phyloP scores from a whole-genome alignment of 2,113 vertebrate genomes.

The Hystrix cristata region DNA sequence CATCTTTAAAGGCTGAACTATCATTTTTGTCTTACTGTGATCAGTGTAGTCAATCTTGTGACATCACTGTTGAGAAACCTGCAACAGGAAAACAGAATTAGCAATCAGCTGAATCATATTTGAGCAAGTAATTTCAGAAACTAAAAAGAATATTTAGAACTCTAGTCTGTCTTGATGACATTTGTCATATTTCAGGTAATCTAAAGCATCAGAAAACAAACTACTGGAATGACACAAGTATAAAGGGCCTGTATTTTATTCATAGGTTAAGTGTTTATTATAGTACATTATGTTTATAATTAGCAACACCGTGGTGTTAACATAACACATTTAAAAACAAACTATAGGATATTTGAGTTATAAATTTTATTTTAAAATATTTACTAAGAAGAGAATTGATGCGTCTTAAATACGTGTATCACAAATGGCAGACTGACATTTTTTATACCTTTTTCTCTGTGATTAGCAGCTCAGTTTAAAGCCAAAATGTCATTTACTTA shows the following conservation, averaged over 20 bases:
- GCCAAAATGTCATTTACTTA: constrained; percentile 21
- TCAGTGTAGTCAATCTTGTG: constrained; percentile 88
- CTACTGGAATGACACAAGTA: background rate
- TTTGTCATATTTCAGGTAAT: constrained; percentile 26
- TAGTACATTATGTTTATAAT: constrained; percentile 16
- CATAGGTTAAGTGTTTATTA: constrained; percentile 14
- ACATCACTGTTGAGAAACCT: constrained; percentile 91
- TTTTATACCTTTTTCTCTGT: constrained; percentile 5
- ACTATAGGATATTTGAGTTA: background rate
- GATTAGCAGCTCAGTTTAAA: background rate
- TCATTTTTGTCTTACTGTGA: constrained; percentile 88
- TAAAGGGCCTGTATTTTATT: constrained; percentile 2
- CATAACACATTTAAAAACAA: constrained; percentile 45
- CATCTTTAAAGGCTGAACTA: constrained; percentile 61
- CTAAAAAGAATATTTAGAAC: constrained; percentile 29
- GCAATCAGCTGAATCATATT: constrained; percentile 77
- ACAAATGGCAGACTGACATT: constrained; percentile 20
- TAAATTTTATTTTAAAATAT: constrained; percentile 47
- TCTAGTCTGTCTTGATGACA: constrained; percentile 8
- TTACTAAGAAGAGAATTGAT: constrained; percentile 51
- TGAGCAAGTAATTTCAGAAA: constrained; percentile 63
- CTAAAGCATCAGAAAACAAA: constrained; percentile 32
- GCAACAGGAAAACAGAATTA: constrained; percentile 87
- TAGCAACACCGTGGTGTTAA: constrained; percentile 13
- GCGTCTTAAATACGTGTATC: background rate